A percentile compares a stretch with the other conserved stretches of the same genome.
These are phyloP conservation scores for Felis catus DNA, from an alignment of 2,113 vertebrate species.

Conservation along the genomic window DNA sequence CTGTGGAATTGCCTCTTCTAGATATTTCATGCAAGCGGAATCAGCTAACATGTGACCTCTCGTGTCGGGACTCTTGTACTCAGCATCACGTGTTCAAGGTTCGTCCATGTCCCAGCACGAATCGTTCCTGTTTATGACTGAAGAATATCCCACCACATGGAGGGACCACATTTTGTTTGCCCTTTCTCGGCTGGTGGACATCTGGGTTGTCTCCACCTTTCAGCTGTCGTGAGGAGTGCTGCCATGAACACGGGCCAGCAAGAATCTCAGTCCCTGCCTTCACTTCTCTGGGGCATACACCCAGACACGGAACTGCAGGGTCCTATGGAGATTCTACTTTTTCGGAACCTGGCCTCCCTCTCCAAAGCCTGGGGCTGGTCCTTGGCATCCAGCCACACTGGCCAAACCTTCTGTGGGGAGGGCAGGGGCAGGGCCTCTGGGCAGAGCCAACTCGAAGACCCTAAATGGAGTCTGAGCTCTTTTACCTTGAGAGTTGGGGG, in stretches of 20 bases:
- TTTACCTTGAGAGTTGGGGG: conserved; percentile 88
- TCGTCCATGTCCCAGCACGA: fast-evolving
- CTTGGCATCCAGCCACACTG: background rate
- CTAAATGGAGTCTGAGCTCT: fast-evolving
- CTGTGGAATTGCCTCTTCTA: background rate
- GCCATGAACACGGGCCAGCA: fast-evolving
- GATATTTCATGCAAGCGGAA: background rate
- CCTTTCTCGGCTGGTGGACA: background rate
- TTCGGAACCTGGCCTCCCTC: background rate
- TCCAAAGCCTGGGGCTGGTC: background rate
- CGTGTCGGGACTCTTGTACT: background rate
- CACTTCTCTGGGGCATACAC: fast-evolving
- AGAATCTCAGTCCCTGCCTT: background rate
- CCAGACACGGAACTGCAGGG: background rate
- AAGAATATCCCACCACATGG: fast-evolving
- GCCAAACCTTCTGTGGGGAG: no score
- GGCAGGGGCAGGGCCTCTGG: background rate
- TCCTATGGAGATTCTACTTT: background rate
- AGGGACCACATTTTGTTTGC: background rate
- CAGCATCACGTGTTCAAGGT: background rate
- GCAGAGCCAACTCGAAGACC: background rate
- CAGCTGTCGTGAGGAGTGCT: background rate
- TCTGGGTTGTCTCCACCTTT: background rate
- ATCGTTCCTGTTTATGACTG: background rate
- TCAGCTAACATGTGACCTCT: background rate